phyloP scores from a whole-genome alignment of 2,888 invertebrate species.

The Melanostoma mellinum region DNA sequence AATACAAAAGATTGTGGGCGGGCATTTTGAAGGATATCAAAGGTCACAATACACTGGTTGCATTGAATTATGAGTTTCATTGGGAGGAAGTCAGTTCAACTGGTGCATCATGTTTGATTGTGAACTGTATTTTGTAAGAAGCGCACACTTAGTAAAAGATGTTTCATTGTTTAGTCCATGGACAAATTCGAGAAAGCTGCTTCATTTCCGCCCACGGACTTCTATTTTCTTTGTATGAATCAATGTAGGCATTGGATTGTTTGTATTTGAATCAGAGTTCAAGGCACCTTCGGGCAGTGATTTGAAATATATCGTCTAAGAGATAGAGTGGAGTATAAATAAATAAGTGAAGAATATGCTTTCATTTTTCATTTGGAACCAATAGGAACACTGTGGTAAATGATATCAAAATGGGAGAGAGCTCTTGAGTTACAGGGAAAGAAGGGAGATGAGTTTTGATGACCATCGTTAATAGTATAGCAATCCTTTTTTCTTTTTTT shows the following conservation, averaged over 20 bases:
- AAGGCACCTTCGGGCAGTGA: conserved; percentile 27
- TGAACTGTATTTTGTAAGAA: conserved; percentile 42
- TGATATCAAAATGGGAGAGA: too few relatives aligned
- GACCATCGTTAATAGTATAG: too few relatives aligned
- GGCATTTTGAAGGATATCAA: conserved; percentile 61
- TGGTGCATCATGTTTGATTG: conserved; percentile 39
- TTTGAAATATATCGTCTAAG: too few relatives aligned
- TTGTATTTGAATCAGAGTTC: conserved; percentile 44
- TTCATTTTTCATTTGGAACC: too few relatives aligned
- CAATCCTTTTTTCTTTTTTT: too few relatives aligned
- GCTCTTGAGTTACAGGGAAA: too few relatives aligned
- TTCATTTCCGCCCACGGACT: conserved; percentile 67
- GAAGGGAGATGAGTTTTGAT: too few relatives aligned
- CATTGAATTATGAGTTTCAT: conserved; percentile 67
- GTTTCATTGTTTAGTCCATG: conserved; percentile 58
- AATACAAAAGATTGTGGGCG: conserved; percentile 60
- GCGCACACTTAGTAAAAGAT: conserved; percentile 56
- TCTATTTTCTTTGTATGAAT: conserved; percentile 40
- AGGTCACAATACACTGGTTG: conserved; percentile 61
- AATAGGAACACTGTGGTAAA: too few relatives aligned
- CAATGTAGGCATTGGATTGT: not conserved
- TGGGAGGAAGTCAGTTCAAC: conserved; percentile 50
- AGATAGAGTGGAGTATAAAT: too few relatives aligned
- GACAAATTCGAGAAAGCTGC: conserved; percentile 70
- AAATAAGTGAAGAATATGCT: too few relatives aligned